A percentile compares a stretch with the other conserved stretches of the same genome.
phyloP scores from a whole-genome alignment of 2,888 invertebrate genomes.

The Pseudococcus jackbeardsleyi region DNA sequence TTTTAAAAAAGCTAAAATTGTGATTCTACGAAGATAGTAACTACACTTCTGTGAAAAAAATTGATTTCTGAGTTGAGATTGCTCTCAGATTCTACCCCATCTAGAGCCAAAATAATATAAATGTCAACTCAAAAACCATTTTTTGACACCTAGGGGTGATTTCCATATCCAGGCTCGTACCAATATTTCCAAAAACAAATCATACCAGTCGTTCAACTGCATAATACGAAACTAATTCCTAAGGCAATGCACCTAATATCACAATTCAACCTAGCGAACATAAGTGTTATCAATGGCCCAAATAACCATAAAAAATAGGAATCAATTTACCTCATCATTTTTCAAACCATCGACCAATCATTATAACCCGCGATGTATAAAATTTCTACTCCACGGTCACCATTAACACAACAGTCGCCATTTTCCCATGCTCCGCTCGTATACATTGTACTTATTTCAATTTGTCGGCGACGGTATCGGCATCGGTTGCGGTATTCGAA shows the following conservation, averaged over 20 bases:
- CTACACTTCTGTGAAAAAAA: too few relatives aligned
- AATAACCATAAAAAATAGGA: constrained; percentile 22
- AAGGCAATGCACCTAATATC: neutral
- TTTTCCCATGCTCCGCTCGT: neutral
- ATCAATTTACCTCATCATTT: neutral
- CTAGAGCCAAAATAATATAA: too few relatives aligned
- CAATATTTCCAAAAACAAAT: neutral
- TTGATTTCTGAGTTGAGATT: too few relatives aligned
- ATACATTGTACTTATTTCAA: neutral
- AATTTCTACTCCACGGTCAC: constrained; percentile 12
- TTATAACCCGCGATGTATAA: neutral
- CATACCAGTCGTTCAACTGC: neutral
- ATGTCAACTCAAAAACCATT: too few relatives aligned
- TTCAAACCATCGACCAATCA: neutral
- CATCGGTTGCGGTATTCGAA: neutral
- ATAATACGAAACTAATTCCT: neutral
- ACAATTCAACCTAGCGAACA: neutral
- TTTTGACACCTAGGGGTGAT: too few relatives aligned
- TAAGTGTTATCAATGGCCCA: neutral
- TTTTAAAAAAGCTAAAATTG: too few relatives aligned
- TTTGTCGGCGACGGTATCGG: neutral
- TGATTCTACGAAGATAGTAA: too few relatives aligned
- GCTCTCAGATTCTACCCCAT: too few relatives aligned
- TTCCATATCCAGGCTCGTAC: too few relatives aligned
- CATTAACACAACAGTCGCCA: neutral